Base-by-base conservation (phyloP, 1,140 invertebrate genomes). In the Teleogryllus occipitalis region DNA sequence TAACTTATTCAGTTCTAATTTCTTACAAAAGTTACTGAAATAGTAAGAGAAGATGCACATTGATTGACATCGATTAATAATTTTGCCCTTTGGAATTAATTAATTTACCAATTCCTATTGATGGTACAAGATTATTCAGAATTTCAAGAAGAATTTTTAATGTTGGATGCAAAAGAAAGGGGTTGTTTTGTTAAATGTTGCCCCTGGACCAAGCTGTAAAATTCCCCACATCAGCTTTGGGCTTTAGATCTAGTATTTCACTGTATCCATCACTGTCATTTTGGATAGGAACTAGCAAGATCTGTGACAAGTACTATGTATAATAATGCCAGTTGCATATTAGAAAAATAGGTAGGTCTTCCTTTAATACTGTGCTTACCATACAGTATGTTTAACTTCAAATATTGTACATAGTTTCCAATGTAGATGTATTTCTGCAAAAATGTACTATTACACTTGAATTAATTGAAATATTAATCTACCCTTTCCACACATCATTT, bases 381-480 rank as follows among this genome's bases (percentile, higher is more conserved):
- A 78, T 47, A 80, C 18, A 47, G 72, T 74, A 77, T 74, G 47
- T 73, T 80, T 81, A 27, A 76, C 74, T 76, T 46, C 27, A 46
- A 80, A 80, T 80, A 80, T 81, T 81, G 80, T 81, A 81, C 47
- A 81, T 81, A 81, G 65, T 81, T 81, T 80, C 80, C 78, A 80
- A 46, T 81, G 80, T 81, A 81, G 80, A 81, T 81, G 80, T 81
- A 81, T 80, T 81, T 80, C 80, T 81, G 80, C 80, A 81, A 81
- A 80, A 81, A 81, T 81, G 80, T 81, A 81, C 78, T 39, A 81
- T 76, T 80, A 81, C 80, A 81, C 80, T 81, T 81, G 74, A 54
- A 81, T 39, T 39, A 39, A 39, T 39, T 39, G 27, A 39, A 39
- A 39, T 39, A 39, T 39, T 39, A 80, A 79, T 39, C 27, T 39